Evolutionary conservation across 2,113 vertebrate genomes (phyloP).

Genomic region (Cochlearius cochlearius): DNA sequence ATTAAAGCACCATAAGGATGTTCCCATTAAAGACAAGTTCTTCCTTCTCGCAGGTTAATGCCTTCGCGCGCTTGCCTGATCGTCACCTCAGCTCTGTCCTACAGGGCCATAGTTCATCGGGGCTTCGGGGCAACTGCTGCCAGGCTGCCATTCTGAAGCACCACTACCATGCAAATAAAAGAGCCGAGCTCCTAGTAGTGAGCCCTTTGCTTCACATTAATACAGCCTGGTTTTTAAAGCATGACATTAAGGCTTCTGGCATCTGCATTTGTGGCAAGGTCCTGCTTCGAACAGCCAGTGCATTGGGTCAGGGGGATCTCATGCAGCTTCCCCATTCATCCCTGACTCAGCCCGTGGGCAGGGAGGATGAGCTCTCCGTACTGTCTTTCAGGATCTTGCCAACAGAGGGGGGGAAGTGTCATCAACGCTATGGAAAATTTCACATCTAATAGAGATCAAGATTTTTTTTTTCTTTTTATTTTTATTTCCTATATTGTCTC

Average conservation of each 20-base stretch:
- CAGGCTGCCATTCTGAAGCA: neutral
- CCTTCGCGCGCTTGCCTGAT: neutral
- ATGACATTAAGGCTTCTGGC: neutral
- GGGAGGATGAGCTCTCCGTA: neutral
- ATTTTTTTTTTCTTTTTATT: too few relatives aligned
- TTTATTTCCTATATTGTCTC: neutral
- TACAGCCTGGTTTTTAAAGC: neutral
- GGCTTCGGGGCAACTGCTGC: rapidly evolving
- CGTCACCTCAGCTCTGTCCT: neutral
- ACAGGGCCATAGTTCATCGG: rapidly evolving
- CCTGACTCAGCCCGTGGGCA: neutral
- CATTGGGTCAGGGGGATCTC: neutral
- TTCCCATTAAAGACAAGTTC: rapidly evolving
- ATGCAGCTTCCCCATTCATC: neutral
- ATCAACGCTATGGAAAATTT: neutral
- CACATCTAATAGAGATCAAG: neutral
- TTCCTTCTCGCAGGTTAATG: neutral
- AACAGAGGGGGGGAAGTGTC: rapidly evolving
- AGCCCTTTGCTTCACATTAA: neutral
- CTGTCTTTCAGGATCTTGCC: neutral
- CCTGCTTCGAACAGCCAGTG: neutral
- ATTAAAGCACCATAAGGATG: neutral
- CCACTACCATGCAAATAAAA: neutral
- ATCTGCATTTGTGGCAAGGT: neutral
- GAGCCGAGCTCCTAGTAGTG: neutral